Percentiles rank a stretch among this genome's conserved stretches.
These are phyloP conservation scores for Manis javanica DNA, from an alignment of 2,797 vertebrate genomes.

Conservation along the genomic window DNA sequence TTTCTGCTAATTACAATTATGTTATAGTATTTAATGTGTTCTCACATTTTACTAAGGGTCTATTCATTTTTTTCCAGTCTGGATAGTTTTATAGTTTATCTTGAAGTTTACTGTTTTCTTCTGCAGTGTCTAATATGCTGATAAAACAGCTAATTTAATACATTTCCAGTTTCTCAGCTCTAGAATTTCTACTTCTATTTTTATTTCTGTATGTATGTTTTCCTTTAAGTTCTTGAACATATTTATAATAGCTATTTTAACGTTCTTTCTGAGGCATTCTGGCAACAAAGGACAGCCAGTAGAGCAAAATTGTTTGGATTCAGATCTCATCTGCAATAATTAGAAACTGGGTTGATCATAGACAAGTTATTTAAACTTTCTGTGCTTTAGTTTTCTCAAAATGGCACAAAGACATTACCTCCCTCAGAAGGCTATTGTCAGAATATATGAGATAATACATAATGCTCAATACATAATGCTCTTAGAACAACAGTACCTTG, in stretches of 20 bases:
- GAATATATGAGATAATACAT: neutral
- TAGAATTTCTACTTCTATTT: constrained; percentile 7
- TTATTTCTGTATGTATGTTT: constrained; percentile 1
- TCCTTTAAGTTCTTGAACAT: neutral
- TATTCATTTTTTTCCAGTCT: neutral
- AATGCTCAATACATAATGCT: neutral
- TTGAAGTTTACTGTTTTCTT: neutral
- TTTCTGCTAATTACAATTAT: neutral
- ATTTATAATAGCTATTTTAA: neutral
- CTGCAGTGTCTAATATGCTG: neutral
- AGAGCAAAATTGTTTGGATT: neutral
- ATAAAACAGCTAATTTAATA: neutral
- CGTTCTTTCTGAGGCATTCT: neutral
- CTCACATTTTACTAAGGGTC: neutral
- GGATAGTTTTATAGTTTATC: neutral
- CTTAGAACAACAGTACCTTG: neutral
- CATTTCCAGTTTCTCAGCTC: neutral
- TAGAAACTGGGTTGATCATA: neutral
- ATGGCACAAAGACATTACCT: neutral
- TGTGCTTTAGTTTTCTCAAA: neutral
- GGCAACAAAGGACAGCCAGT: neutral
- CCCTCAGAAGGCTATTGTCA: neutral
- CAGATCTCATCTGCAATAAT: neutral
- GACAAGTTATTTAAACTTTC: neutral
- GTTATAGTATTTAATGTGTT: neutral